Conservation (phyloP, 2,113 vertebrate genomes). For the Psittacus erithacus region DNA sequence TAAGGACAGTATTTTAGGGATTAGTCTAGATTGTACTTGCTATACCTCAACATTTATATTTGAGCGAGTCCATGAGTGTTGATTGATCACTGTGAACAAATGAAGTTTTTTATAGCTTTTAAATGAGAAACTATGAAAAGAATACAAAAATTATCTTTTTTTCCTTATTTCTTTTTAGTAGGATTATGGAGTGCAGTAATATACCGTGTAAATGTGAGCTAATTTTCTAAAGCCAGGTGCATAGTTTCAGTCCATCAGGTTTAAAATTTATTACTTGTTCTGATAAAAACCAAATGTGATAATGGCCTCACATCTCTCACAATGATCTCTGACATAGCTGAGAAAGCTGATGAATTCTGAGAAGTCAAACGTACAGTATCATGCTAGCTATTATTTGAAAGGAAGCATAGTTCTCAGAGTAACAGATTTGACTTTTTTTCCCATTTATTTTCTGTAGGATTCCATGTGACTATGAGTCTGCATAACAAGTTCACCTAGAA, state of each 20-base stretch:
- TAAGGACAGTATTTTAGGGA: too few relatives aligned
- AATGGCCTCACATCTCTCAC: not conserved
- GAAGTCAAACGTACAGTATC: not conserved
- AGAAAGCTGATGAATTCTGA: not conserved
- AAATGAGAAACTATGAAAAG: not conserved
- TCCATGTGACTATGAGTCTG: not conserved
- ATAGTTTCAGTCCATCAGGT: not conserved
- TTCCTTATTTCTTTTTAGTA: not conserved
- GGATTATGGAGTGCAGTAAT: not conserved
- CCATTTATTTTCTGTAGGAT: not conserved
- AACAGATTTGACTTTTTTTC: not conserved
- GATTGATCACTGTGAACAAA: not conserved
- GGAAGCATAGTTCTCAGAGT: not conserved
- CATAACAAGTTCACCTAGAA: not conserved
- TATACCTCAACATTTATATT: too few relatives aligned
- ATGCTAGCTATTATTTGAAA: not conserved
- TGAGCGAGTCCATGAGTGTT: too few relatives aligned
- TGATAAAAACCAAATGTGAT: not conserved
- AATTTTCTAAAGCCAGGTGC: not conserved
- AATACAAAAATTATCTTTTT: not conserved
- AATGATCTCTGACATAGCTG: not conserved
- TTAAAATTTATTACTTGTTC: not conserved
- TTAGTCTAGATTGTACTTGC: too few relatives aligned
- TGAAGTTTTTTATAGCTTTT: not conserved
- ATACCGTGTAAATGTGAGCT: not conserved